Base-by-base conservation (phyloP, 2,113 vertebrate genomes). In the Salvator merianae region DNA sequence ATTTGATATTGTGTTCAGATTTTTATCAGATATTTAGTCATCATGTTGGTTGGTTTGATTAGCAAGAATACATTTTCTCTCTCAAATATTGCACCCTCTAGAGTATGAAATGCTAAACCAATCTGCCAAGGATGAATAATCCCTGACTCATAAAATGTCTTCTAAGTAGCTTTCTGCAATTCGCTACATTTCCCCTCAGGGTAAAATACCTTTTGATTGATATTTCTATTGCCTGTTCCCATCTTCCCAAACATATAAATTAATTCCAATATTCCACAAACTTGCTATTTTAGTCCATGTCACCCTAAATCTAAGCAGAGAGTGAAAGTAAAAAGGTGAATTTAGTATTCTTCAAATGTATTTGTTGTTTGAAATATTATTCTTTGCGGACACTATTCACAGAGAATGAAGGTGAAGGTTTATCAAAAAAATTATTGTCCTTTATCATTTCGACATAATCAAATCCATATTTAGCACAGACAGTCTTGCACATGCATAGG, bases 161-260 rank as follows among this genome's bases (percentile, higher is more conserved):
- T 79, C 59, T 66, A 79, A 66, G 77, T 79, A 79, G 77, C 62
- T 65, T 79, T 79, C 36, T 79, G 62, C 59, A 79, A 66, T 79
- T 79, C 62, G 43, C 77, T 66, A 79, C 77, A 79, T 79, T 65
- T 66, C 28, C 77, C 77, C 28, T 40, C 36, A 79, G 77, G 59
- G 26, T 79, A 66, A 6, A 40, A 66, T 79, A 65, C 62, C 77
- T 79, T 34, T 38, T 36, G 55, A 78, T 38, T 79, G 62, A 79
- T 79, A 28, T 78, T 78, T 13, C 34, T 65, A 26, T 65, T 78
- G 55, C 59, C 22, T 63, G 38, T 40, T 26, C 24, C 13, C 36
- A 32, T 13, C 13, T 40, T 65, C 26, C 77, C 55, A 77, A 77
- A 77, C 22, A 77, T 77, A 77, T 59, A 77, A 62, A 77, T 40